Evolutionary conservation across 2,113 vertebrate genomes (phyloP), one percentile per base, ranked within the genome.

Genomic region (Pterocles orientalis): DNA sequence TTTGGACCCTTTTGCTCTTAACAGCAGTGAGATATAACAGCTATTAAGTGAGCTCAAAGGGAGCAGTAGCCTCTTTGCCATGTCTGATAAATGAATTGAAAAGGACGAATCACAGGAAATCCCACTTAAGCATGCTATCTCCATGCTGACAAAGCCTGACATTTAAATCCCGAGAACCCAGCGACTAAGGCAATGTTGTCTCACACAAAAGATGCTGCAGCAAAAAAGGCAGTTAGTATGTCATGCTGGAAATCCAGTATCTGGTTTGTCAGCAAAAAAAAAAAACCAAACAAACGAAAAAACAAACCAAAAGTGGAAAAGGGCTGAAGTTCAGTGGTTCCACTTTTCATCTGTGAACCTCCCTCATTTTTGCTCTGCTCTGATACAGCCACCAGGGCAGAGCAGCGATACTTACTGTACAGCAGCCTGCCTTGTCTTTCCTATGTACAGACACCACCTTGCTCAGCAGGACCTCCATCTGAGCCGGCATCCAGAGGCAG

Each of bases 371-470:
- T 19, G 11, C n/a, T 18, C 53, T 58, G 41, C 34, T 23, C 36
- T 18, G 48, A 41, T 6, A 78, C 7, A 41, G 41, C 18, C 28
- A 24, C 8, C 50, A 31, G 62, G 28, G 58, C 26, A 47, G 58
- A 36, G 64, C 58, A 66, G 64, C 3, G 14, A 16, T 7, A 9
- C 12, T 29, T 18, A 19, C 9, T 31, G 33, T 24, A 24, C 25
- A n/a, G 58, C 39, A 50, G n/a, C 45, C 47, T 62, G n/a, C n/a
- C 61, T 61, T 29, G 16, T 41, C 41, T 24, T 47, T 48, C n/a
- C 25, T 6, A 10, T 1, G 21, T 18, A 19, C 71, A 4, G 26
- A 26, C 29, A 26, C 10, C 0, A 1, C 50, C n/a, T n/a, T 18
- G 25, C n/a, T 47, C 50, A 69, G 61, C 39, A 69, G 53, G 36